Conservation (phyloP, 2,888 invertebrate species). For the Alitta virens region DNA sequence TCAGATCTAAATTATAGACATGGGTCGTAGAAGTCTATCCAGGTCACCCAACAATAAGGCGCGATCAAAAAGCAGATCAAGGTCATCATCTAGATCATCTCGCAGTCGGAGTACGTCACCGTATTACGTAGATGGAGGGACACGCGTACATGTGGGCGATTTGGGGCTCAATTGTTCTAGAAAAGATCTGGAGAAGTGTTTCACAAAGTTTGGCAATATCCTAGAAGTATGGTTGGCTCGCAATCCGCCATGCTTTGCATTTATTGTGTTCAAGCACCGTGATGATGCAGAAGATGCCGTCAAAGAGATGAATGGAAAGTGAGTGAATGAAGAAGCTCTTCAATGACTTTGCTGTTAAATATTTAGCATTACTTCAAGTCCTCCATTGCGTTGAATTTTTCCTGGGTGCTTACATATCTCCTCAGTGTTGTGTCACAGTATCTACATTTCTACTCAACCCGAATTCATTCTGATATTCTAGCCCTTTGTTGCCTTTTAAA, state of each 20-base stretch:
- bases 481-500: too few species aligned
- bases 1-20: neutral
- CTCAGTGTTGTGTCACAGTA: too few species aligned
- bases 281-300: constrained; percentile 72
- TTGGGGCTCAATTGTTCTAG: constrained; percentile 15
- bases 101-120: neutral
- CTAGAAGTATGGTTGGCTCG: constrained; percentile 65
- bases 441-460: too few species aligned
- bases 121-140: constrained; percentile 16
- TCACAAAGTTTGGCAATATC: constrained; percentile 62
- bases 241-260: constrained; percentile 66
- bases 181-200: constrained; percentile 60
- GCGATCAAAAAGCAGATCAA: neutral
- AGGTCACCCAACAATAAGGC: neutral
- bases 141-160: constrained; percentile 24
- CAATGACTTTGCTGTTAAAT: too few species aligned
- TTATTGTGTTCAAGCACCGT: constrained; percentile 63
- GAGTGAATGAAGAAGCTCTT: too few species aligned
- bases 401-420: too few species aligned
- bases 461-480: too few species aligned
- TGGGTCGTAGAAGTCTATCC: neutral
- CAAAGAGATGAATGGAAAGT: constrained; percentile 76
- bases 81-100: neutral
- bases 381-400: too few species aligned
- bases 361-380: too few species aligned